Conservation (phyloP, 2,888 invertebrate genomes). For the Nemurella pictetii region DNA sequence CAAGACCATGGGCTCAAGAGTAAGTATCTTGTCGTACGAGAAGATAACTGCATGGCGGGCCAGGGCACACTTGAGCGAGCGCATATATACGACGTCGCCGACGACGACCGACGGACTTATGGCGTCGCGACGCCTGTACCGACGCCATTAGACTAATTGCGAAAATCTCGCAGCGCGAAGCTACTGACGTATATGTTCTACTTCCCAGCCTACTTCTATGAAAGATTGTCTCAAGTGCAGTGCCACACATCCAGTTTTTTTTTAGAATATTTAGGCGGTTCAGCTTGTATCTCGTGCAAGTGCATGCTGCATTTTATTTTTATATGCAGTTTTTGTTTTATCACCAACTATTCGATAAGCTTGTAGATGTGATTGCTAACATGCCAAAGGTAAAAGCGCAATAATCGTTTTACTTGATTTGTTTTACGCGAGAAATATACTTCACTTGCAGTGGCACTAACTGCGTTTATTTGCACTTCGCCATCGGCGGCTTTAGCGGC, state of each 20-base stretch:
- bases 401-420: neutral
- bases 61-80: neutral
- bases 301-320: neutral
- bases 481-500: neutral
- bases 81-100: slow-evolving; percentile 8
- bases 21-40: neutral
- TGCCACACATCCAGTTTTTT: neutral
- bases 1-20: neutral
- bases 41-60: neutral
- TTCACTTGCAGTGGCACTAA: neutral
- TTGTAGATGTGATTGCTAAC: too few species aligned
- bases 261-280: neutral
- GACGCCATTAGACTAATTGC: slow-evolving; percentile 27
- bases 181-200: neutral
- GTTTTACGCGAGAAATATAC: neutral
- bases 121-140: neutral
- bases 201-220: neutral
- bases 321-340: too few species aligned
- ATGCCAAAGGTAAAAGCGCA: too few species aligned
- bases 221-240: neutral
- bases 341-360: too few species aligned
- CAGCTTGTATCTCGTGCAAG: neutral
- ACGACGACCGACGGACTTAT: slow-evolving; percentile 2
- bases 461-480: neutral
- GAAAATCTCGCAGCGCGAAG: neutral